phyloP scores from a whole-genome alignment of 2,113 vertebrate species.

The Anser cygnoides region DNA sequence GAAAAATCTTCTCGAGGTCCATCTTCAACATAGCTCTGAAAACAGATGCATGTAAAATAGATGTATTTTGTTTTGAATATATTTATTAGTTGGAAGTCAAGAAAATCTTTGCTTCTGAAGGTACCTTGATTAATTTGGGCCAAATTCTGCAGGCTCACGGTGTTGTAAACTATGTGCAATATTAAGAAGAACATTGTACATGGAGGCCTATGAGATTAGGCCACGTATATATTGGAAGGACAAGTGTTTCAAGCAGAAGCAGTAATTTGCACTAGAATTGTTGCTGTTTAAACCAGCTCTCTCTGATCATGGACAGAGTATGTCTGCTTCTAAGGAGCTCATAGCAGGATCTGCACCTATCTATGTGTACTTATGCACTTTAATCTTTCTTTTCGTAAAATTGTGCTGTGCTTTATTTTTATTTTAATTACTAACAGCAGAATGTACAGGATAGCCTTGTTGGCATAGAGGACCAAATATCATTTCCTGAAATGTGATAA shows the following conservation, averaged over 20 bases:
- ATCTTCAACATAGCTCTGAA: constrained; percentile 57
- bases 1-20: not conserved
- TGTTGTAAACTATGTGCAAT: not conserved
- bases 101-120: constrained; percentile 43
- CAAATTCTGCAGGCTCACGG: not conserved
- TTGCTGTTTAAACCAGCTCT: constrained; percentile 54
- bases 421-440: constrained; percentile 52
- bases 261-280: constrained; percentile 75
- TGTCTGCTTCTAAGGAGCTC: not conserved
- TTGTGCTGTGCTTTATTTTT: not conserved
- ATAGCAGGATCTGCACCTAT: constrained; percentile 30
- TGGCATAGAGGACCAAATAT: constrained; percentile 75
- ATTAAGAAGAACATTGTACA: not conserved
- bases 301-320: not conserved
- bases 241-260: constrained; percentile 60
- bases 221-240: not conserved
- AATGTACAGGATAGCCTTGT: constrained; percentile 63
- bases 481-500: constrained; percentile 32
- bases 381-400: constrained; percentile 68
- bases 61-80: constrained; percentile 18
- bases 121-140: not conserved
- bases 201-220: not conserved
- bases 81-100: not conserved
- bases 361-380: constrained; percentile 81
- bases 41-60: constrained; percentile 44